Evolutionary conservation across 2,888 invertebrate genomes (phyloP).

Genomic region (Netelia inedita): DNA sequence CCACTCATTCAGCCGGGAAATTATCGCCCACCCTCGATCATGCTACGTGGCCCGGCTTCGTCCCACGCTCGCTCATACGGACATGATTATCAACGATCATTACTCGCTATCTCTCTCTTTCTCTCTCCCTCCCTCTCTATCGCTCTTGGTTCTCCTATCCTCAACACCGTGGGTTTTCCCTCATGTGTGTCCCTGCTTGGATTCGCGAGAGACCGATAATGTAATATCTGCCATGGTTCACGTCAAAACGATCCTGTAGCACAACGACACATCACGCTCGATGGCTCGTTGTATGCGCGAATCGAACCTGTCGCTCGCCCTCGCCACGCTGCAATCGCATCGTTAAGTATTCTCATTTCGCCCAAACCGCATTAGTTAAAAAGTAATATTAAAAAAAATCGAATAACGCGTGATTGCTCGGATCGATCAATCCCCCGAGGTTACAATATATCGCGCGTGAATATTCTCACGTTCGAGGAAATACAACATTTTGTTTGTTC

Average conservation of each 20-base stretch:
- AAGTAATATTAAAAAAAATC: conserved; percentile 15
- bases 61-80: conserved; percentile 61
- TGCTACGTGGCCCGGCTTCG: conserved; percentile 58
- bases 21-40: conserved; percentile 66
- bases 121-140: conserved; percentile 13
- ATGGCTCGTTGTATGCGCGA: conserved; percentile 21
- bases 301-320: conserved; percentile 39
- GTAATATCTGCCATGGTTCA: conserved; percentile 71
- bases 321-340: conserved; percentile 48
- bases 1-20: conserved; percentile 67
- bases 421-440: conserved; percentile 32
- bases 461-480: neutral
- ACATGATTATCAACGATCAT: conserved; percentile 74
- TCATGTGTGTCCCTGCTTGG: conserved; percentile 41
- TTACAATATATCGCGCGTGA: conserved; percentile 5
- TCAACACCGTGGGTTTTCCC: conserved; percentile 11
- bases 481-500: conserved; percentile 5
- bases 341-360: conserved; percentile 38
- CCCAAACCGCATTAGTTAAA: neutral
- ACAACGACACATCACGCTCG: conserved; percentile 43
- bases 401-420: conserved; percentile 11
- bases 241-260: conserved; percentile 63
- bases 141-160: neutral
- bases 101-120: conserved; percentile 47
- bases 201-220: conserved; percentile 68